phyloP scores from a whole-genome alignment of 2,113 vertebrate genomes.

The Erpornis zantholeuca region DNA sequence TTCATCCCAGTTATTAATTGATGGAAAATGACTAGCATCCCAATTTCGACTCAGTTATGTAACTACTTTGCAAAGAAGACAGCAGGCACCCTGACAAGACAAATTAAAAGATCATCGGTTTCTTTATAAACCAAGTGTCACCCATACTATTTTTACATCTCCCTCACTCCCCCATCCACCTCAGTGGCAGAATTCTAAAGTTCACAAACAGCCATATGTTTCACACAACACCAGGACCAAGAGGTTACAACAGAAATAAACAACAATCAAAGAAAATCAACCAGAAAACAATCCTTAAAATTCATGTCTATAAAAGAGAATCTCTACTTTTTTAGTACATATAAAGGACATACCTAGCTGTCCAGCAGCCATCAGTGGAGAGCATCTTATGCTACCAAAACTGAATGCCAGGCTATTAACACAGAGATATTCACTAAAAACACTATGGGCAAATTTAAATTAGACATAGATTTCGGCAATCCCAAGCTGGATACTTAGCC shows the following conservation, averaged over 20 bases:
- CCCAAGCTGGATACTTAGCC: not conserved
- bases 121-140: not conserved
- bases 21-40: not conserved
- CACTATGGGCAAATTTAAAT: not conserved
- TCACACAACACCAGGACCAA: not conserved
- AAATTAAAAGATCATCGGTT: conserved; percentile 12
- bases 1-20: not conserved
- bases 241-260: not conserved
- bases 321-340: not conserved
- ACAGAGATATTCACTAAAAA: not conserved
- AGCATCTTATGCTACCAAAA: not conserved
- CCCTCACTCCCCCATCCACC: not conserved
- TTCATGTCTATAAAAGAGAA: not conserved
- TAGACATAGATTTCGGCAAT: not conserved
- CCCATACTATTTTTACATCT: not conserved
- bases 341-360: not conserved
- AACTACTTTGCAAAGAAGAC: not conserved
- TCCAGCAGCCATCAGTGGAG: not conserved
- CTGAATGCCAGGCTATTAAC: not conserved
- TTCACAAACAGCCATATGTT: not conserved
- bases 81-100: not conserved
- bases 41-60: not conserved
- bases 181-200: not conserved
- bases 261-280: not conserved
- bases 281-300: not conserved